Evolutionary conservation across 2,888 invertebrate genomes (phyloP).

Genomic region (Drosophila putrida): DNA sequence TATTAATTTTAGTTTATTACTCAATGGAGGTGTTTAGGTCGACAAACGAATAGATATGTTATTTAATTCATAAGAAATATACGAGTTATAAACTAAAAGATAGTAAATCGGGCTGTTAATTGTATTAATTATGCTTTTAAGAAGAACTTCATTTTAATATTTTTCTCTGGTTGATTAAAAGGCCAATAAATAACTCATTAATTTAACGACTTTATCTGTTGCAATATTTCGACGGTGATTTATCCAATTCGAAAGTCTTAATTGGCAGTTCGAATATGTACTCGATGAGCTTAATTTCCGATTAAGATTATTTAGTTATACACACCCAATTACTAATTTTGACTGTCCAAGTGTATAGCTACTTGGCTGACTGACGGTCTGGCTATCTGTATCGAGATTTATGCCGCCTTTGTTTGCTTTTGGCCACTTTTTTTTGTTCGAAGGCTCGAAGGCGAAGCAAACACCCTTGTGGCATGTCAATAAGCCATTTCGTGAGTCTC

Average conservation of each 20-base stretch:
- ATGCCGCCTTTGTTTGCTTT: conserved; percentile 33
- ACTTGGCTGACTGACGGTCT: neutral
- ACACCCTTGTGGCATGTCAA: conserved; percentile 66
- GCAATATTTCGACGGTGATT: conserved; percentile 46
- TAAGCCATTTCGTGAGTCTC: conserved; percentile 62
- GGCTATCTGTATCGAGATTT: conserved; percentile 36
- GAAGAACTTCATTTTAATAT: no score
- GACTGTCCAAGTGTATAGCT: conserved; percentile 15
- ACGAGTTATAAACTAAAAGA: neutral
- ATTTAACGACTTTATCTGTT: conserved; percentile 39
- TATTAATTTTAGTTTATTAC: neutral
- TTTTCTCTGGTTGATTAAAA: neutral
- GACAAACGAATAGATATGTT: neutral
- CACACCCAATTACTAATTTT: conserved; percentile 46
- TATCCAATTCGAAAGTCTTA: conserved; percentile 36
- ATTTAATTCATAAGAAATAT: neutral
- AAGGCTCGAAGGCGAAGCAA: neutral
- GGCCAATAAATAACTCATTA: conserved; percentile 36
- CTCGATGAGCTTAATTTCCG: conserved; percentile 57
- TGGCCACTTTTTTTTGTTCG: conserved; percentile 10
- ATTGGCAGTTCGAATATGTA: conserved; percentile 55
- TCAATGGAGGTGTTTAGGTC: neutral
- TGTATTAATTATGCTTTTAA: neutral
- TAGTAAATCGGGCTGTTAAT: neutral
- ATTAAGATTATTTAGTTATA: conserved; percentile 58